Percentiles rank a stretch among this genome's conserved stretches.
Evolutionary conservation across 2,888 invertebrate genomes (phyloP).

Genomic region (Abrostola tripartita): DNA sequence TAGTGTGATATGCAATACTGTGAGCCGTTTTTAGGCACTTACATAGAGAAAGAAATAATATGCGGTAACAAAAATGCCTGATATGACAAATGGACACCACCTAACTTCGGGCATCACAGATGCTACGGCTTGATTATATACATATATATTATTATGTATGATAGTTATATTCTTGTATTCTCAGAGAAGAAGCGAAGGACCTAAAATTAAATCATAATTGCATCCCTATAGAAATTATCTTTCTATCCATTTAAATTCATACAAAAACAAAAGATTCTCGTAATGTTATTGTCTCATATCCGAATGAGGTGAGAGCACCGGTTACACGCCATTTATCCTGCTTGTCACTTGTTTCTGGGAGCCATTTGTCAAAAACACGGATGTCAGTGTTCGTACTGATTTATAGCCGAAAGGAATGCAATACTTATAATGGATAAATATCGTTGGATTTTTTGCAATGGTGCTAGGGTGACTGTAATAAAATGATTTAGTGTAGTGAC

Average conservation of each 20-base stretch:
- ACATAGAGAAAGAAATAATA: too few species aligned
- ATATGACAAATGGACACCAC: too few species aligned
- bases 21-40: too few species aligned
- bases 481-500: neutral
- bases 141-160: too few species aligned
- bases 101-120: too few species aligned
- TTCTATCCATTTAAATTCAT: constrained; percentile 14
- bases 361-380: constrained; percentile 86
- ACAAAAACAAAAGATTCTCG: constrained; percentile 33
- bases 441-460: constrained; percentile 78
- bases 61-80: too few species aligned
- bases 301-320: constrained; percentile 64
- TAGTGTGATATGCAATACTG: too few species aligned
- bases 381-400: constrained; percentile 82
- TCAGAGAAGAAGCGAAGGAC: too few species aligned
- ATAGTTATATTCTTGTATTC: too few species aligned
- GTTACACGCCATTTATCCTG: constrained; percentile 82
- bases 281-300: constrained; percentile 35
- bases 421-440: constrained; percentile 87
- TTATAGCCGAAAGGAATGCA: constrained; percentile 78
- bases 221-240: neutral
- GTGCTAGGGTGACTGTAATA: constrained; percentile 60
- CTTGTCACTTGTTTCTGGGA: constrained; percentile 78
- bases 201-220: too few species aligned
- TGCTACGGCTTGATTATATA: too few species aligned